A percentile compares a stretch with the other conserved stretches of the same genome.
Evolutionary conservation across 2,888 invertebrate species (phyloP).

Genomic region (Proisotoma minuta): DNA sequence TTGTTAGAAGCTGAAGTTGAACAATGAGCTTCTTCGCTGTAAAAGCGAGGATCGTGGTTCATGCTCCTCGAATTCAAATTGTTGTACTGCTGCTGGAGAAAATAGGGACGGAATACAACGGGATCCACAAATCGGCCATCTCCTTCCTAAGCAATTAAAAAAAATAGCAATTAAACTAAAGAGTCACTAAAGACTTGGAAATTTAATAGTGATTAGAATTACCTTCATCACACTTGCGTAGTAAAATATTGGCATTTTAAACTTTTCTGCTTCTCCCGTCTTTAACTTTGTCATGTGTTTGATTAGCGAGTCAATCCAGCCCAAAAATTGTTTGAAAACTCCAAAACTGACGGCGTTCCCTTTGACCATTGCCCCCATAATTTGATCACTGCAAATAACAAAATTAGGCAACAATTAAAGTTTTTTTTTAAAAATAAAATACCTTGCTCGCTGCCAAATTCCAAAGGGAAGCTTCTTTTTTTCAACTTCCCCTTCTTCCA

Average conservation of each 20-base stretch:
- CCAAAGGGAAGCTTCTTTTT: neutral
- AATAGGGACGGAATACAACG: too few species aligned
- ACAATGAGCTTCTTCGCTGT: too few species aligned
- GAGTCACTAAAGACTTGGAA: too few species aligned
- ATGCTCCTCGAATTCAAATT: too few species aligned
- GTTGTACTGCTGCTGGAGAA: too few species aligned
- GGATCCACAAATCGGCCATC: too few species aligned
- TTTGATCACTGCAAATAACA: slow-evolving; percentile 1
- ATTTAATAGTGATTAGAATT: too few species aligned
- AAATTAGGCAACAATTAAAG: neutral
- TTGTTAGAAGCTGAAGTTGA: too few species aligned
- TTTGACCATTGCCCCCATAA: slow-evolving; percentile 9
- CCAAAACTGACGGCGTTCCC: neutral
- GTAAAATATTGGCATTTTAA: slow-evolving; percentile 2
- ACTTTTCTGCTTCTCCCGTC: neutral
- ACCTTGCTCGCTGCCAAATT: slow-evolving; percentile 10
- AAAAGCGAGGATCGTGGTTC: too few species aligned
- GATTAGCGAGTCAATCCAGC: slow-evolving; percentile 7
- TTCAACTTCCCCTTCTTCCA: neutral
- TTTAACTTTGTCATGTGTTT: neutral
- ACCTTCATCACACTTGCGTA: neutral
- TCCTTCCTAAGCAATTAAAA: too few species aligned
- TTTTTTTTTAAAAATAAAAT: neutral
- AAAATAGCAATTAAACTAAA: too few species aligned
- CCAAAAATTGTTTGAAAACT: slow-evolving; percentile 1